Conservation (phyloP, 23 tunicate genomes). For the Ascidia mentula region DNA sequence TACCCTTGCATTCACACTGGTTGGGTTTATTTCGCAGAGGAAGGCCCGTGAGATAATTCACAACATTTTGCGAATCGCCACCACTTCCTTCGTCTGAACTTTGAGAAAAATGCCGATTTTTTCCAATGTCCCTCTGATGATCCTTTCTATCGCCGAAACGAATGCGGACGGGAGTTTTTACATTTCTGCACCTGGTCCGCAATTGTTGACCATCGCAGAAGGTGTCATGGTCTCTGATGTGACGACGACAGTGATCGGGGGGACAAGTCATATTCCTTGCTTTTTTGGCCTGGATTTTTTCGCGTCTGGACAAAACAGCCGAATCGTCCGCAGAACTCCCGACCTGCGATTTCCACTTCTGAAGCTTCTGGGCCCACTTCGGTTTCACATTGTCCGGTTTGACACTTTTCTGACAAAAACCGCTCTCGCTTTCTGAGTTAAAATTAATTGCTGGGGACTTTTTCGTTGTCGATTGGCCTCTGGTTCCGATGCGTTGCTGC, state of each 20-base stretch:
- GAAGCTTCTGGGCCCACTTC: no score
- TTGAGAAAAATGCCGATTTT: no score
- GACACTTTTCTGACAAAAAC: no score
- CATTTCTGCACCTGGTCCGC: background rate
- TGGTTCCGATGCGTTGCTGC: no score
- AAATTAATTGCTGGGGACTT: no score
- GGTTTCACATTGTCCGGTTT: no score
- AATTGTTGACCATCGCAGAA: background rate
- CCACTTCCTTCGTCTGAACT: background rate
- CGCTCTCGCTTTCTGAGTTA: no score
- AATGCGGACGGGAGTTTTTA: background rate
- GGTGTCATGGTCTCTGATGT: background rate
- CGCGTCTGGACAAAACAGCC: no score
- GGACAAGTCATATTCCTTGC: conserved; percentile 2
- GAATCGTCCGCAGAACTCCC: no score
- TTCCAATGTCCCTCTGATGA: background rate
- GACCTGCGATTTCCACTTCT: no score
- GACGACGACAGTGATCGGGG: background rate
- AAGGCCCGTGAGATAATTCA: background rate
- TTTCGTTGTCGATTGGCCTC: background rate
- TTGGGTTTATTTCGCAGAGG: background rate
- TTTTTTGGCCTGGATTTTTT: background rate
- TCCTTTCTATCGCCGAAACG: background rate
- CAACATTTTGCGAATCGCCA: background rate
- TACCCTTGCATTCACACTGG: no score